Percentiles rank a stretch among this genome's conserved stretches.
Conservation (phyloP, 37 sponge, comb jelly and placozoan species). For the Tethya wilhelma region DNA sequence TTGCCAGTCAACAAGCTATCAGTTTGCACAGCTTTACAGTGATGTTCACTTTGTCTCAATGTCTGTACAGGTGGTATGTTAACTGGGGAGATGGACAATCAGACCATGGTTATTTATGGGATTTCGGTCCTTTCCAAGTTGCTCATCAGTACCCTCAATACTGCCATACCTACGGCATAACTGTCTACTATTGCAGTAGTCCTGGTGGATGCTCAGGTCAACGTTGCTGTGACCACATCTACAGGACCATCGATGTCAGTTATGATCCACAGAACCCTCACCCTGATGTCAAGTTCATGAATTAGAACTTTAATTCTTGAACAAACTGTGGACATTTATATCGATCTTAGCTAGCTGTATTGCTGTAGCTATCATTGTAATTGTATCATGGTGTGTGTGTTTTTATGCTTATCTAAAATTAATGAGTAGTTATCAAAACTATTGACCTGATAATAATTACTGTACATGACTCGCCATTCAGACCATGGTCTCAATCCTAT, state of each 20-base stretch:
- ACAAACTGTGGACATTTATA: too few relatives aligned
- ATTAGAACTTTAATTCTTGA: background rate
- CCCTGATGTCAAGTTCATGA: slow-evolving; percentile 17
- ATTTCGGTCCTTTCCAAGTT: slow-evolving; percentile 41
- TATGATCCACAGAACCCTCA: slow-evolving; percentile 28
- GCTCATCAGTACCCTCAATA: slow-evolving; percentile 36
- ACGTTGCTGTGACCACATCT: slow-evolving; percentile 11
- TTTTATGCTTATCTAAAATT: too few relatives aligned
- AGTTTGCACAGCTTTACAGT: background rate
- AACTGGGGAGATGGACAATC: slow-evolving; percentile 41
- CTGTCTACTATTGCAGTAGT: slow-evolving; percentile 32
- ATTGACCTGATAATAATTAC: too few relatives aligned
- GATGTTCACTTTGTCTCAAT: background rate
- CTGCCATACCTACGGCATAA: slow-evolving; percentile 8
- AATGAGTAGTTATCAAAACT: too few relatives aligned
- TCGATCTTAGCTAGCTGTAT: too few relatives aligned
- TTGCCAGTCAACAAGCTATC: background rate
- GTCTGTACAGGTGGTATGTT: slow-evolving; percentile 22
- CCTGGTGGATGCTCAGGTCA: background rate
- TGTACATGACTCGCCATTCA: too few relatives aligned
- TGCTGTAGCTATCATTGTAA: too few relatives aligned
- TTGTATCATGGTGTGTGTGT: too few relatives aligned
- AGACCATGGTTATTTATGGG: background rate
- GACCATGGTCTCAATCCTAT: too few relatives aligned
- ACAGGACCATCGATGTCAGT: slow-evolving; percentile 21